Conservation (phyloP, 2,888 invertebrate species). For the Baccha elongata region DNA sequence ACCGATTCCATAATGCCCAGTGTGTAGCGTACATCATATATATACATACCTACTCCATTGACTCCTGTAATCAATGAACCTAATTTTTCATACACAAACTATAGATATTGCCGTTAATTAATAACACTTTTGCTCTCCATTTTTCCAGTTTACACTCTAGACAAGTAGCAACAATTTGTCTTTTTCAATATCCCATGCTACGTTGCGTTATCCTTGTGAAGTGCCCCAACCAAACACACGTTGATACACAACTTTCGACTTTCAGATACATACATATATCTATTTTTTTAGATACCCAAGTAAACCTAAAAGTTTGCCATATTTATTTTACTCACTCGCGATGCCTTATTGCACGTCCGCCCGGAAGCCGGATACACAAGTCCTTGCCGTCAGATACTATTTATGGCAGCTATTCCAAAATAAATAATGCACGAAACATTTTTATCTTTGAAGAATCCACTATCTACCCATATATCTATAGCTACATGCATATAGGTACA, state of each 20-base stretch:
- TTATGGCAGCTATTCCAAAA: conserved; percentile 67
- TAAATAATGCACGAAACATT: conserved; percentile 68
- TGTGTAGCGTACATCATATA: not conserved
- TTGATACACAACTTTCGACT: conserved; percentile 14
- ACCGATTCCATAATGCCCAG: not conserved
- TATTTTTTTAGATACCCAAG: conserved; percentile 17
- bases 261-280: not conserved
- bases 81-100: conserved; percentile 54
- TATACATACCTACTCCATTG: conserved; percentile 2
- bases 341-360: conserved; percentile 59
- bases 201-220: conserved; percentile 24
- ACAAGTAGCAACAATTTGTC: conserved; percentile 55
- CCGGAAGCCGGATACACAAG: conserved; percentile 40
- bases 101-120: conserved; percentile 57
- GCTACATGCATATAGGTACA: not conserved
- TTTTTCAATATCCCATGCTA: conserved; percentile 39
- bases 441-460: conserved; percentile 62
- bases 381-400: conserved; percentile 67
- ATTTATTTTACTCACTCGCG: conserved; percentile 46
- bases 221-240: conserved; percentile 7
- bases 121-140: conserved; percentile 47
- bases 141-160: conserved; percentile 66
- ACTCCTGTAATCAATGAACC: conserved; percentile 44
- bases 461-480: conserved; percentile 26
- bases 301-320: conserved; percentile 59